Base-by-base conservation (phyloP, 1,140 invertebrate species). In the Acromyrmex charruanus region DNA sequence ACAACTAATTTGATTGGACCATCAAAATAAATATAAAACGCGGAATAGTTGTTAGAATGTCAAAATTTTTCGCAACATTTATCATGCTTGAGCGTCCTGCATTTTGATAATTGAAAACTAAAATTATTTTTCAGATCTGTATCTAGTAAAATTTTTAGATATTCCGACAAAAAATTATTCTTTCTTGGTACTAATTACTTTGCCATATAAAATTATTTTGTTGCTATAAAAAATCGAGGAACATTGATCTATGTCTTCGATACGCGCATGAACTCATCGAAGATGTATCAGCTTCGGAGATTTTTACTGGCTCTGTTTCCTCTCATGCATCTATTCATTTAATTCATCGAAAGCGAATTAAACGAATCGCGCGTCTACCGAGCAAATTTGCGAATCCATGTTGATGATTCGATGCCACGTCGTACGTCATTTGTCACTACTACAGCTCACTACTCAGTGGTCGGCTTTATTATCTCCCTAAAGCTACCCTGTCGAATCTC, bases 261-360 rank as follows among this genome's bases (percentile, higher is more conserved):
- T 10, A 28, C 7, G 35, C 35, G 21, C 58, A 4, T 63, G 58
- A 77, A 49, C 49, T n/a, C 1, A 31, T 39, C 39, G 25, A 28
- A 69, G 31, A n/a, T 53, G 39, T n/a, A n/a, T 1, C 49, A 39
- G 14, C 3, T 12, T 12, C 5, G 44, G 16, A 65, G 35, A 39
- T 79, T 53, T 68, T 55, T n/a, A 71, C 14, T 21, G 16, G 49
- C 63, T 77, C 5, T 35, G 10, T 35, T 9, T 39, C 25, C 18
- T 39, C 65, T 81, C 79, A 81, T 81, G 65, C 79, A 81, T 81
- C 51, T 81, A 81, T 71, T 81, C 79, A 81, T 81, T 81, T 81
- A 81, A 81, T 81, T 71, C 39, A 61, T 84, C 80, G 55, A 51
- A 31, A 84, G 55, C 39, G 44, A 61, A 84, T 84, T 74, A 84